Evolutionary conservation across 2,797 vertebrate genomes (phyloP).

Genomic region (Poeciliopsis presidionis): DNA sequence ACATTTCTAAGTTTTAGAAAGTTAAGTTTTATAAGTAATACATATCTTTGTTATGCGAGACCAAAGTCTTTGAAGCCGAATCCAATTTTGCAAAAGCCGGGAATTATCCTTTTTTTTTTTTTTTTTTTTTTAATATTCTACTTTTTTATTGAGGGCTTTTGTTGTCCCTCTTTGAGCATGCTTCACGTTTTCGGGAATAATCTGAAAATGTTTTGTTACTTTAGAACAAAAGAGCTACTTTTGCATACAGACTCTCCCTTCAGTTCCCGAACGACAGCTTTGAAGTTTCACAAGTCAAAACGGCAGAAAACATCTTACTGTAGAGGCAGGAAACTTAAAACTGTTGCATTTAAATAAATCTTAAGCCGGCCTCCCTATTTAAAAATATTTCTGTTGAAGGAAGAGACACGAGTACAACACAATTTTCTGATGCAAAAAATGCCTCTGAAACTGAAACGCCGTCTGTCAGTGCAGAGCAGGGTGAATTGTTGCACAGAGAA

Average conservation of each 20-base stretch:
- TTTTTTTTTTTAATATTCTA: background rate
- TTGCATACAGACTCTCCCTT: background rate
- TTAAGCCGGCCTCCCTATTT: background rate
- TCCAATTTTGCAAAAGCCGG: background rate
- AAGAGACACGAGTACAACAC: background rate
- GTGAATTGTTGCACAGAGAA: background rate
- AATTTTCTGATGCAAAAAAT: background rate
- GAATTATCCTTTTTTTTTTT: too few relatives aligned
- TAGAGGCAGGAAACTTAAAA: background rate
- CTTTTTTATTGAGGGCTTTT: background rate
- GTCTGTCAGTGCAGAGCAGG: background rate
- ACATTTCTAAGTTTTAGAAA: too few relatives aligned
- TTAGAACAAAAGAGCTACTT: background rate
- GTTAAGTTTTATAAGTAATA: background rate
- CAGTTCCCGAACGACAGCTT: background rate
- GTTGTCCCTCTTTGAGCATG: background rate
- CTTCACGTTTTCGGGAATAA: background rate
- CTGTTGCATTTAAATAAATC: background rate
- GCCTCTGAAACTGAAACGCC: background rate
- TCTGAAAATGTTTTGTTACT: background rate
- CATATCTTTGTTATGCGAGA: background rate
- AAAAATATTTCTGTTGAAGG: background rate
- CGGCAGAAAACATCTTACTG: background rate
- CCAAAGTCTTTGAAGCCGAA: background rate
- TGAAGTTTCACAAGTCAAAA: background rate